Percentiles rank a stretch among this genome's conserved stretches.
phyloP scores from a whole-genome alignment of 2,797 vertebrate species.

The Helarctos malayanus region DNA sequence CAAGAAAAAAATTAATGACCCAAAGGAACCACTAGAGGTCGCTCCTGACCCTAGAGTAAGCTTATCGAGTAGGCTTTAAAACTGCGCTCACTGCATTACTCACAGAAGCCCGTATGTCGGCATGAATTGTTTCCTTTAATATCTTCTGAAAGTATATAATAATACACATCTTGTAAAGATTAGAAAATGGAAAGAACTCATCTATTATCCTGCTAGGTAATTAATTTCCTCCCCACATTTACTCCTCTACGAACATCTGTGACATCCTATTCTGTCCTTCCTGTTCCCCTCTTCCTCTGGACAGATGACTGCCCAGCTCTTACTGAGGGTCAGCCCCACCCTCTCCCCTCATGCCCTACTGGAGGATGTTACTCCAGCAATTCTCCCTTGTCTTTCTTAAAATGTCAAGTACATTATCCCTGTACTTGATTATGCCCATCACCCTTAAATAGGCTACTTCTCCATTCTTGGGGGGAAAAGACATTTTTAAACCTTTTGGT shows the following conservation, averaged over 20 bases:
- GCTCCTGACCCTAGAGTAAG: background rate
- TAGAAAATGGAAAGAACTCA: constrained; percentile 24
- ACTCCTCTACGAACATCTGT: background rate
- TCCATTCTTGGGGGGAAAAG: background rate
- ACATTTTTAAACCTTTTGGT: background rate
- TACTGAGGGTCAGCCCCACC: background rate
- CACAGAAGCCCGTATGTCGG: background rate
- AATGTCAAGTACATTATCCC: background rate
- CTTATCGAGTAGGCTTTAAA: background rate
- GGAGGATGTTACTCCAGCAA: background rate
- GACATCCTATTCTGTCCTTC: background rate
- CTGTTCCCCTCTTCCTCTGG: background rate
- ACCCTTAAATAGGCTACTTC: background rate
- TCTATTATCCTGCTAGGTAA: background rate
- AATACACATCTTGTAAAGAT: background rate
- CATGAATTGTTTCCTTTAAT: constrained; percentile 64
- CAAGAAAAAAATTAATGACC: background rate
- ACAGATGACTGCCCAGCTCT: background rate
- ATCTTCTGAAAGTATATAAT: constrained; percentile 51
- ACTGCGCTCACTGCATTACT: background rate
- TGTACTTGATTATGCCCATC: background rate
- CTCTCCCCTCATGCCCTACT: background rate
- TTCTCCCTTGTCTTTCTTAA: background rate
- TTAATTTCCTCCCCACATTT: background rate
- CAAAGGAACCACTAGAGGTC: constrained; percentile 76